A percentile compares a stretch with the other conserved stretches of the same genome.
These are phyloP conservation scores for Corvus hawaiiensis DNA, from an alignment of 2,113 vertebrate genomes.

Conservation along the genomic window DNA sequence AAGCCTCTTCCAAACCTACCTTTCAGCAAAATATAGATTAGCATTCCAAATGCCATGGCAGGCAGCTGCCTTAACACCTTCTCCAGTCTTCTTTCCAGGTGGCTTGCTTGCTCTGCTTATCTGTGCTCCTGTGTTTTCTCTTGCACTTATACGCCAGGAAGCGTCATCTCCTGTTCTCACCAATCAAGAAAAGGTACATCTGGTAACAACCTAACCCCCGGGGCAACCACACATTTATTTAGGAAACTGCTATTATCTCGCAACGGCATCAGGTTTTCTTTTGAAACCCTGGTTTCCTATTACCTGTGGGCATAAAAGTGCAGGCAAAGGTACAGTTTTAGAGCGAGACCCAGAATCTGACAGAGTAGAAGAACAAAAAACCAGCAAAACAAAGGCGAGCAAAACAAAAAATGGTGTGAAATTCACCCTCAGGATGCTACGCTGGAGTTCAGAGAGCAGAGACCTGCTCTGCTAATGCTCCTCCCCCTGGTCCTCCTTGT, in stretches of 20 bases:
- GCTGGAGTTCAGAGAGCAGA: background rate
- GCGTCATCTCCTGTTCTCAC: conserved; percentile 73
- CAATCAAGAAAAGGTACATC: conserved; percentile 70
- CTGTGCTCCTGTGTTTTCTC: conserved; percentile 53
- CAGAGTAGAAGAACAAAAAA: background rate
- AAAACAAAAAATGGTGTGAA: background rate
- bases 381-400: background rate
- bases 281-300: conserved; percentile 69
- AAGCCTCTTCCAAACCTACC: conserved; percentile 54
- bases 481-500: background rate
- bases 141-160: conserved; percentile 69
- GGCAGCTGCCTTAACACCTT: conserved; percentile 17
- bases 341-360: background rate
- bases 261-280: conserved; percentile 65
- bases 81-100: conserved; percentile 20
- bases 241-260: conserved; percentile 67
- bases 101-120: conserved; percentile 53
- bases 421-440: background rate
- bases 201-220: conserved; percentile 62
- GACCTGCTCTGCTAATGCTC: background rate
- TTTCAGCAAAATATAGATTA: conserved; percentile 67
- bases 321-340: conserved; percentile 28
- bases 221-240: conserved; percentile 60
- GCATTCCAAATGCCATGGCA: conserved; percentile 67
- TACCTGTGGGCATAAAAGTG: conserved; percentile 67